Evolutionary conservation across 2,113 vertebrate species (phyloP), one percentile per base, ranked within the genome.

Genomic region (Cyanoderma ruficeps): DNA sequence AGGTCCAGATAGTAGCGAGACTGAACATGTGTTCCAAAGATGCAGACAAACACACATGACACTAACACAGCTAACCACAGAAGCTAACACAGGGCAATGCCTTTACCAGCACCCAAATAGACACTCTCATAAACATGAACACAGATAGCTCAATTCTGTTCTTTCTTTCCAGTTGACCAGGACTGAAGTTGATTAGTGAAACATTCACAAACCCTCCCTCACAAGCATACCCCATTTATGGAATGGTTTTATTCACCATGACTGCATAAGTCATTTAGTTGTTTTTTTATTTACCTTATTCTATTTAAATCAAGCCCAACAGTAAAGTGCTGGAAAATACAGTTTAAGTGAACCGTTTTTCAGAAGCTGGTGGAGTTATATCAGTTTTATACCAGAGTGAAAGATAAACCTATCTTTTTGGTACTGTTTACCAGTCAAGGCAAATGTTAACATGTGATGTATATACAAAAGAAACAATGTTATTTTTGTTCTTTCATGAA

Each of bases 401-500:
- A 77, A 72, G 33, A 72, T 21, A 68, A 71, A 23, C 13, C 70
- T 88, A 88, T 63, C 21, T 77, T 81, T 61, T 89, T 71, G 52
- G 35, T 63, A 72, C 64, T 85, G 25, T 53, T 91, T 91, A 89
- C 70, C 39, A 89, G 39, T 74, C 59, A 88, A 78, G 49, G 39
- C 28, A 88, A 81, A 82, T 77, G 71, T 63, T 85, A 44, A 95
- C 28, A 2, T 78, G 57, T 75, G n/a, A 92, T 68, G 25, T 47
- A 72, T 89, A 68, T 82, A 50, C 41, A 55, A 85, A 89, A 78
- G 41, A 92, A 77, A 50, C 69, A 86, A 79, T 59, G 33, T 75
- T 92, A 87, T 67, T 96, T 86, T 96, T 47, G 87, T 92, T 96
- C 31, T 97, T 97, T 97, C 69, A 67, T 94, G 74, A 97, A 98